These are phyloP conservation scores for Acrobasis suavella DNA, from an alignment of 2,888 invertebrate species.

Conservation along the genomic window DNA sequence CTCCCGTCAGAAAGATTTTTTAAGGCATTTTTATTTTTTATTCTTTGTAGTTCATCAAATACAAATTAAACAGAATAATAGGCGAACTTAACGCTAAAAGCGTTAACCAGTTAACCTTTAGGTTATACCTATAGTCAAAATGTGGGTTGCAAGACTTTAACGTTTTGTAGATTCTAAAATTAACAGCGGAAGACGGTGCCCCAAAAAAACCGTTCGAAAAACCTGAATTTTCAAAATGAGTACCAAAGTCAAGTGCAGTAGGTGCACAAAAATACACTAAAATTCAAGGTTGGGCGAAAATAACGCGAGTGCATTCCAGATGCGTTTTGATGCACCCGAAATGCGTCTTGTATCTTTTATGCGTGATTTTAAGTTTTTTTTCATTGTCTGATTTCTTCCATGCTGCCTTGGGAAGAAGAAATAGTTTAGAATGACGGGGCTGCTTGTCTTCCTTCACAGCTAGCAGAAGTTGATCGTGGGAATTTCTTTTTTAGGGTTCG, in stretches of 20 bases:
- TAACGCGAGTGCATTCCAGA: conserved; percentile 44
- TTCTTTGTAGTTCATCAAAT: too few species aligned
- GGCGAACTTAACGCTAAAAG: too few species aligned
- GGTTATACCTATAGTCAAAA: too few species aligned
- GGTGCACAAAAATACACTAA: conserved; percentile 58
- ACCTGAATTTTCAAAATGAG: conserved; percentile 42
- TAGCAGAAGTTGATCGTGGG: not conserved
- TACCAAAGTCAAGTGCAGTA: conserved; percentile 50
- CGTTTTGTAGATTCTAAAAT: not conserved
- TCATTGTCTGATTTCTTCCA: not conserved
- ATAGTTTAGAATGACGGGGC: not conserved
- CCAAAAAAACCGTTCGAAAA: not conserved
- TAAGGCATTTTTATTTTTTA: too few species aligned
- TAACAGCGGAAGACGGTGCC: not conserved
- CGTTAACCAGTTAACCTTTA: too few species aligned
- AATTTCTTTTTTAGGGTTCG: not conserved
- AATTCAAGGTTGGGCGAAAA: conserved; percentile 57
- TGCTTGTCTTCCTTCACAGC: not conserved
- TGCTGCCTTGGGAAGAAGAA: not conserved
- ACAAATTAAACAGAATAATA: too few species aligned
- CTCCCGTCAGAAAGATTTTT: too few species aligned
- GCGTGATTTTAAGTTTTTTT: not conserved
- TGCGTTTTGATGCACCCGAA: conserved; percentile 30
- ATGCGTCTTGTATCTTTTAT: not conserved
- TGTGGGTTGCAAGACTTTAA: too few species aligned